A percentile compares a stretch with the other conserved stretches of the same genome.
phyloP scores from a whole-genome alignment of 2,797 vertebrate species.

The Euphonia xanthogaster region DNA sequence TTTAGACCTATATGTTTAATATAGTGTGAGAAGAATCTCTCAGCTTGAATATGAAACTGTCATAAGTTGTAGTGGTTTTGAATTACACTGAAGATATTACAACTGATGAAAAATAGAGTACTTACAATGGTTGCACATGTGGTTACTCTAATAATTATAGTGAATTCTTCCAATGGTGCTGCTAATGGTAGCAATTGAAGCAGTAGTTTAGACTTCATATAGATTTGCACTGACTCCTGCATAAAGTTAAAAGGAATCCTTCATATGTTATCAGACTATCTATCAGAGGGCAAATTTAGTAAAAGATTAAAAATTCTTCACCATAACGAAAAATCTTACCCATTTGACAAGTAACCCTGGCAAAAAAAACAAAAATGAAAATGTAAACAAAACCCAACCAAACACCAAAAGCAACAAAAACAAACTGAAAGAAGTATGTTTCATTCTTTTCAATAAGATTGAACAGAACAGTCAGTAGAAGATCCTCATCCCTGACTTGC shows the following conservation, averaged over 20 bases:
- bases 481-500: background rate
- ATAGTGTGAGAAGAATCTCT: background rate
- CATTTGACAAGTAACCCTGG: background rate
- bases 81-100: background rate
- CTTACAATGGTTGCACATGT: background rate
- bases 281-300: background rate
- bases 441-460: background rate
- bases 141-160: background rate
- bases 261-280: background rate
- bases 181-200: background rate
- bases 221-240: background rate
- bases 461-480: background rate
- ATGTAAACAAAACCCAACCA: background rate
- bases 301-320: background rate
- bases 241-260: background rate
- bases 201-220: background rate
- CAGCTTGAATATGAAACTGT: background rate
- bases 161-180: background rate
- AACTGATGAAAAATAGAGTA: background rate
- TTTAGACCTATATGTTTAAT: background rate
- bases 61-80: background rate
- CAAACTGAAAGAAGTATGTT: background rate
- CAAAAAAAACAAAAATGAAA: rapidly evolving
- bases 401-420: background rate
- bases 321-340: background rate